Evolutionary conservation across 2,113 vertebrate species (phyloP), one percentile per base, ranked within the genome.

Genomic region (Sander lucioperca): DNA sequence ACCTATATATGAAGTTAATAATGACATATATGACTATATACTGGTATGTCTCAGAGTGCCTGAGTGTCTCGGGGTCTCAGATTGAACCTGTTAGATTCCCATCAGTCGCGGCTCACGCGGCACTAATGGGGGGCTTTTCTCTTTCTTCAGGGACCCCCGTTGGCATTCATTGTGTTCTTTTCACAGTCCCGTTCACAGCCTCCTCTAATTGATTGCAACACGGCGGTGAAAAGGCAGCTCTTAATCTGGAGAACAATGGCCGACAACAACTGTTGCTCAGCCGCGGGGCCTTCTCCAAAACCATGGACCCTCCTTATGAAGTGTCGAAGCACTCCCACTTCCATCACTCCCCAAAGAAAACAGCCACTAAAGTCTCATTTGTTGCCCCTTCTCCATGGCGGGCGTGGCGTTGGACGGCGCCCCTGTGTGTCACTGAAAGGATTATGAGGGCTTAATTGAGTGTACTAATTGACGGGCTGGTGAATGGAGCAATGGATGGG

Each of bases 381-480:
- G 95, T 92, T 87, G 93, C 87, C 82, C 14, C 89, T 94, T 94
- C 94, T 91, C 94, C 88, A 5, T 36, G 79, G 75, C 71, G 51
- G 79, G 83, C 75, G 75, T 85, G 82, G 76, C 77, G 58, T 16
- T 68, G 1, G 78, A 45, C 77, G 86, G 88, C 91, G 92, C 91
- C 91, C 93, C 92, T 92, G 94, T 94, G 93, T 93, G 77, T 70
- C 94, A 87, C 94, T 93, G 93, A 94, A 90, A 95, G 94, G 96
- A 96, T 97, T 96, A 96, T 96, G 90, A 91, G 93, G 94, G 95
- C 94, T 97, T 97, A 97, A 98, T 97, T 97, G 96, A 97, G 96
- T 97, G 96, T 96, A 94, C 95, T 96, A 96, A 97, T 96, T 96
- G 96, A 93, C 86, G 92, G 94, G 91, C 94, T 92, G 92, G 93